Base-by-base conservation (phyloP, 2,113 vertebrate species). In the Microtus ochrogaster region DNA sequence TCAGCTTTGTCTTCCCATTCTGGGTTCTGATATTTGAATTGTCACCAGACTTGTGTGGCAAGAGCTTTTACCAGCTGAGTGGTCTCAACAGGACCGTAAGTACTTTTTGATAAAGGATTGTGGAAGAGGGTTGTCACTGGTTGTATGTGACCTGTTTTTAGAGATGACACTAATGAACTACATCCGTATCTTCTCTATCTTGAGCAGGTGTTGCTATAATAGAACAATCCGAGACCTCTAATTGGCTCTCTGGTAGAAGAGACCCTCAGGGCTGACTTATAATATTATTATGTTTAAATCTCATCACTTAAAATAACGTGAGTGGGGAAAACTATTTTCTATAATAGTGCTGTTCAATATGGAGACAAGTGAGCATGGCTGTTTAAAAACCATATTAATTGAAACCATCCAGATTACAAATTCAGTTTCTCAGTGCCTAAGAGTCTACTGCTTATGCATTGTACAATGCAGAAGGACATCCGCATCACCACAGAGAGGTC, bases 391-490 rank as follows among this genome's bases (percentile, higher is more conserved):
- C 72, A 44, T 90, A 73, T 91, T 88, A 73, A 70, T 52, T 76
- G 2, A 94, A 85, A 81, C 58, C 30, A 92, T 74, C 68, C 44
- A 63, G 93, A 65, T 73, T 95, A 73, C 90, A 93, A 94, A 65
- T 55, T 77, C 26, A 74, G 21, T 74, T 87, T 83, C 63, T 86
- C 30, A n/a, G 49, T 41, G n/a, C 7, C 84, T 39, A 49, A 30
- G 24, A 36, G 49, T 17, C 2, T 36, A 17, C n/a, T 70, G 41
- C 22, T 72, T 61, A 68, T 49, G 65, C 92, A 49, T 3, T 63
- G 26, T 73, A 41, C 9, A 39, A 10, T 4, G 7, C 8, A 94
- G n/a, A 65, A 93, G 19, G 70, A 73, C 19, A 73, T 55, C 28
- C 63, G n/a, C n/a, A n/a, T n/a, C n/a, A n/a, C 17, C 47, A 4